These are phyloP conservation scores for Alces alces DNA, from an alignment of 2,113 vertebrate species.

Conservation along the genomic window DNA sequence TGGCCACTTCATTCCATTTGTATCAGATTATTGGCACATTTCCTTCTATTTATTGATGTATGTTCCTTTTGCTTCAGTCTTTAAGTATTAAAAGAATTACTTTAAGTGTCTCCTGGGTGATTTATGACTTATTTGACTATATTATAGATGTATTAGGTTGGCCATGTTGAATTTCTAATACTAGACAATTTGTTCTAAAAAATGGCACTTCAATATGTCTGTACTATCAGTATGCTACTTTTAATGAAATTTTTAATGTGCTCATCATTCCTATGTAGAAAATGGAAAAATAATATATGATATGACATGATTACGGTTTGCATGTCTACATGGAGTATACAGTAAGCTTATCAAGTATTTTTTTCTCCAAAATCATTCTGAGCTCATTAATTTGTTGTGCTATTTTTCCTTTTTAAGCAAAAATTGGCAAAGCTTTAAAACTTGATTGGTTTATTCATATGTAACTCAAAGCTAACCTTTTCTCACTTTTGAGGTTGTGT, in stretches of 20 bases:
- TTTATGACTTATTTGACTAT: background rate
- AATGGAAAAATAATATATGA: background rate
- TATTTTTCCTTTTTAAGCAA: background rate
- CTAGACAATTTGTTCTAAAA: background rate
- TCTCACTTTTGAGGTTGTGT: background rate
- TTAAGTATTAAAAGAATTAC: background rate
- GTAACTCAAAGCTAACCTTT: background rate
- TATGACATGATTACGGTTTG: background rate
- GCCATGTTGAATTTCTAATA: background rate
- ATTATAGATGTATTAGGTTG: background rate
- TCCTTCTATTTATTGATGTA: background rate
- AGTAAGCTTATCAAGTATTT: background rate
- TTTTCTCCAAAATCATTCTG: background rate
- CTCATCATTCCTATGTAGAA: background rate
- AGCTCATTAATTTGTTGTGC: background rate
- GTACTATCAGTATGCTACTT: background rate
- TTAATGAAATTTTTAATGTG: background rate
- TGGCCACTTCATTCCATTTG: background rate
- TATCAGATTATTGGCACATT: background rate
- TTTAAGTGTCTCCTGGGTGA: background rate
- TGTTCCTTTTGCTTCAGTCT: background rate
- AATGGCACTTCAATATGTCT: background rate
- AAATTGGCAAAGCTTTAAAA: background rate
- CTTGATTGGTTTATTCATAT: background rate
- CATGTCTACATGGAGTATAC: background rate